Base-by-base conservation (phyloP, 2,888 invertebrate genomes). In the Protula sp. region DNA sequence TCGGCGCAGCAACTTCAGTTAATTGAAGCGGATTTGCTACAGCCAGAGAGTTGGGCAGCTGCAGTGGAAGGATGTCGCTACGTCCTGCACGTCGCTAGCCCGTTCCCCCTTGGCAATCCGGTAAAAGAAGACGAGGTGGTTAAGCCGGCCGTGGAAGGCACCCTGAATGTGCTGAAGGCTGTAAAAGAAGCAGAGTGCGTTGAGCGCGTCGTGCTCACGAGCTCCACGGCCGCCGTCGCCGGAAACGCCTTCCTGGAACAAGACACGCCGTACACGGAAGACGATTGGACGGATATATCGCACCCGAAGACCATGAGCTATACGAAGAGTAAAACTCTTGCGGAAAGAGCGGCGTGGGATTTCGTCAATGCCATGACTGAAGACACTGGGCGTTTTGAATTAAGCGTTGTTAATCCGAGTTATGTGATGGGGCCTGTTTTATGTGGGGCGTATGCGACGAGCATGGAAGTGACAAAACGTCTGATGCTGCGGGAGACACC, bases 321-420 rank as follows among this genome's bases (percentile, higher is more conserved):
- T 68, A 82, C 82, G n/a, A n/a, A n/a, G n/a, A n/a, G n/a, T n/a
- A n/a, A n/a, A n/a, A n/a, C n/a, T 5, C 68, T 83, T 55, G 84
- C 84, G 2, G 85, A 85, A 68, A 81, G 80, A 64, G 82, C 82
- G 19, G 85, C 85, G 0, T 85, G 84, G 85, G 82, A 84, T 59
- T 84, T 82, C 68, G 75, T 84, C n/a, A n/a, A n/a, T n/a, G n/a
- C n/a, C 81, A 80, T 61, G n/a, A n/a, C 78, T 50, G 24, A 5
- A 50, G 82, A 80, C 74, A 65, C 57, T 47, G 75, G 77, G 60
- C 79, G 79, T 61, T 82, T 85, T 64, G 82, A 83, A 63, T 68
- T 85, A 65, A 79, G 82, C 3, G 82, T 82, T n/a, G 76, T 85
- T 57, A 84, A 84, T 72, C 85, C 85, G 3, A 78, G 80, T 2